These are phyloP conservation scores for Acanthopleura granulata DNA, from an alignment of 2,888 invertebrate species.

Conservation along the genomic window DNA sequence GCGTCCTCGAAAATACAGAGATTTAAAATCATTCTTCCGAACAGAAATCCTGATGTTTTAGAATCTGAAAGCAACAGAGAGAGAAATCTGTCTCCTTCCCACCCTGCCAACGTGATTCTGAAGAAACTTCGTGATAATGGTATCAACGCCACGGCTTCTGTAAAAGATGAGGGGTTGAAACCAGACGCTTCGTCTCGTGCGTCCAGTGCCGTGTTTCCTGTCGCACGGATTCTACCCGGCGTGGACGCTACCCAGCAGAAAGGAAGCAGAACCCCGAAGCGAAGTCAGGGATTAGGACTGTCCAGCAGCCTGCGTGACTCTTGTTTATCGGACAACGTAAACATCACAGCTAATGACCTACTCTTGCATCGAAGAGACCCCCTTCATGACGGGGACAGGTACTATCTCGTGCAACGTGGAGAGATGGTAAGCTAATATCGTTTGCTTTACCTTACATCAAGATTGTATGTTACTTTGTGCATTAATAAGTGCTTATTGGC, in stretches of 20 bases:
- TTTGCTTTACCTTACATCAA: too few species aligned
- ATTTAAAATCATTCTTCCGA: neutral
- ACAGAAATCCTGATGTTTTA: neutral
- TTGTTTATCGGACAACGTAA: neutral
- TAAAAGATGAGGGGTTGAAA: neutral
- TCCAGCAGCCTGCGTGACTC: too few species aligned
- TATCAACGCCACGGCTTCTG: neutral
- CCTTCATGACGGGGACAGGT: neutral
- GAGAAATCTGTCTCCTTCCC: neutral
- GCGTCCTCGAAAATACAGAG: neutral
- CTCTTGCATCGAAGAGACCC: neutral
- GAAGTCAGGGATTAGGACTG: too few species aligned
- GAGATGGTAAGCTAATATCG: neutral
- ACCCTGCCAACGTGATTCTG: neutral
- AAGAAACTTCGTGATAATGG: neutral
- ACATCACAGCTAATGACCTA: constrained; percentile 4
- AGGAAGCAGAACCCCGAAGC: too few species aligned
- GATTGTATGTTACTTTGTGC: too few species aligned
- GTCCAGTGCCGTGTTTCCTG: constrained; percentile 1
- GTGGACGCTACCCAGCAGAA: neutral
- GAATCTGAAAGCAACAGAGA: neutral
- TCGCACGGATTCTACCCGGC: neutral
- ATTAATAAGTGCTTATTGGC: too few species aligned
- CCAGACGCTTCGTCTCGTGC: neutral
- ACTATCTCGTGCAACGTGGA: neutral